Percentiles rank a stretch among this genome's conserved stretches.
Evolutionary conservation across 2,797 vertebrate species (phyloP).

Genomic region (Cryptoprocta ferox): DNA sequence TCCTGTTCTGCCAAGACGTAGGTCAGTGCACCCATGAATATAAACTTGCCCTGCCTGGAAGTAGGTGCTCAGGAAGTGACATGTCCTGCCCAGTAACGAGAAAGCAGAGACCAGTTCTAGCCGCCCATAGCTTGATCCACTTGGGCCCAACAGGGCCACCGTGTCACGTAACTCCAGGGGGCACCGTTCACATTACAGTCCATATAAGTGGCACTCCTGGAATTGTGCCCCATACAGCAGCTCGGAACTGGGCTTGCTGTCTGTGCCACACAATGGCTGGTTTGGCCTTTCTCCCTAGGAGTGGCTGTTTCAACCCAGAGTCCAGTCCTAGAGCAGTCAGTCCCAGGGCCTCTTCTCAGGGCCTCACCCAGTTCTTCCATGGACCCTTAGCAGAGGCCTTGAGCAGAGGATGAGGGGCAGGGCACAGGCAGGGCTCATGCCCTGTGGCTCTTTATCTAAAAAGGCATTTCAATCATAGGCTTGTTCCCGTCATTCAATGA

Average conservation of each 20-base stretch:
- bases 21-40: background rate
- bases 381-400: background rate
- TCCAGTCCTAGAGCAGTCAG: background rate
- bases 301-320: background rate
- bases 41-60: background rate
- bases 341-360: background rate
- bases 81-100: background rate
- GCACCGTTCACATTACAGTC: background rate
- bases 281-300: background rate
- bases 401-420: background rate
- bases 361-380: background rate
- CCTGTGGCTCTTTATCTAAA: background rate
- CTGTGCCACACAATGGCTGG: no score
- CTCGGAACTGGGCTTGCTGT: background rate
- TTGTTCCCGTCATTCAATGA: background rate
- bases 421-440: background rate
- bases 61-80: background rate
- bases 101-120: background rate
- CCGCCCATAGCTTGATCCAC: background rate
- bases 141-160: background rate
- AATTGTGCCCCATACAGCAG: background rate
- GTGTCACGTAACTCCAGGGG: background rate
- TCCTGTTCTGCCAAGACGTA: background rate
- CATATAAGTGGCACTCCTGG: background rate
- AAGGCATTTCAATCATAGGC: background rate